These are phyloP conservation scores for Augochlora pura DNA, from an alignment of 1,140 invertebrate species.

Conservation along the genomic window DNA sequence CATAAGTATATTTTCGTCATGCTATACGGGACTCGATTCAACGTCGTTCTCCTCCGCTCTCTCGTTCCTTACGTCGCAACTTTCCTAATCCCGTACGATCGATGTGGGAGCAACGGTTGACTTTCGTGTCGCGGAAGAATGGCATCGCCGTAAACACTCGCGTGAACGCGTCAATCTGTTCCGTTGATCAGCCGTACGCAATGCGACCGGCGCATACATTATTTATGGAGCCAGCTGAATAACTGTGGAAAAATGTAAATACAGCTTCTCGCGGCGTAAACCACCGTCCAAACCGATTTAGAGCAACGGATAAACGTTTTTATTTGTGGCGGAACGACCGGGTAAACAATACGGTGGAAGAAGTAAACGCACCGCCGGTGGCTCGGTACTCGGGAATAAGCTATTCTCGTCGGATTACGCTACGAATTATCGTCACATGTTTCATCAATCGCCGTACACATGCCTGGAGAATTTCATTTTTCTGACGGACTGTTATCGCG, in stretches of 20 bases:
- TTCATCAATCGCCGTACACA: no score
- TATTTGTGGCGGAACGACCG: not conserved
- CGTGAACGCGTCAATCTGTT: conserved; percentile 20
- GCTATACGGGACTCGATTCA: not conserved
- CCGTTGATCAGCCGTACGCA: conserved; percentile 18
- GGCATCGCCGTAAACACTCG: not conserved
- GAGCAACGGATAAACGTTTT: conserved; percentile 33
- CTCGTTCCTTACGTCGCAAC: not conserved
- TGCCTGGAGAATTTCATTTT: no score
- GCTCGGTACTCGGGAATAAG: not conserved
- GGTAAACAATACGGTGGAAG: not conserved
- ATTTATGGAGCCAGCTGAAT: conserved; percentile 24
- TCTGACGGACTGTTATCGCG: no score
- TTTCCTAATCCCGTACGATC: conserved; percentile 21
- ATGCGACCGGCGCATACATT: conserved; percentile 15
- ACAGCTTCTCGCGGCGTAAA: not conserved
- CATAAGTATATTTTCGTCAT: no score
- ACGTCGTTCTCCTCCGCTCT: not conserved
- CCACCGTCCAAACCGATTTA: conserved; percentile 14
- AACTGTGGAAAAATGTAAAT: conserved; percentile 41
- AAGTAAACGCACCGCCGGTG: not conserved
- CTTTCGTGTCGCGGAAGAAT: not conserved
- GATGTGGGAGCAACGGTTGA: conserved; percentile 20
- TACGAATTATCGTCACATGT: no score
- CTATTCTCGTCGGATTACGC: no score